Evolutionary conservation across 1,140 invertebrate genomes (phyloP).

Genomic region (Ladona fulva): DNA sequence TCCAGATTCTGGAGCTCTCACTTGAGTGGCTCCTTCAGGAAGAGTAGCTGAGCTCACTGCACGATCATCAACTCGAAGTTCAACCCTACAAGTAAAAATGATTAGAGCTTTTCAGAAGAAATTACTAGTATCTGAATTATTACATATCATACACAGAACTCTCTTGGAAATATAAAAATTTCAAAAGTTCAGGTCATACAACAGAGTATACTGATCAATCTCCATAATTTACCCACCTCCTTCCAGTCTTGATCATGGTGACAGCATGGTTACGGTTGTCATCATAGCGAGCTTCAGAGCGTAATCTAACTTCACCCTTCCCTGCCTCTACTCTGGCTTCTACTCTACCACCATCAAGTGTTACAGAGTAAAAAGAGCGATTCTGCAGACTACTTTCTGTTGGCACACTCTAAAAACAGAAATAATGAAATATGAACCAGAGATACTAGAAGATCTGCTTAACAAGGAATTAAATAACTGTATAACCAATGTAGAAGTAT

Average conservation of each 20-base stretch:
- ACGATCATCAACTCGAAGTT: constrained; percentile 59
- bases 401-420: neutral
- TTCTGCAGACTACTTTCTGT: constrained; percentile 17
- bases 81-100: constrained; percentile 34
- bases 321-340: constrained; percentile 60
- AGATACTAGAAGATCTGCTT: too few species aligned
- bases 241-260: neutral
- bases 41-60: constrained; percentile 42
- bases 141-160: too few species aligned
- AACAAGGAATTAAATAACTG: too few species aligned
- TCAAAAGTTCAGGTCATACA: too few species aligned
- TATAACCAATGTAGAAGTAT: too few species aligned
- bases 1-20: constrained; percentile 41
- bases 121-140: too few species aligned
- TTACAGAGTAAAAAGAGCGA: constrained; percentile 58
- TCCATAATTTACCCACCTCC: neutral
- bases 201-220: too few species aligned
- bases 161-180: too few species aligned
- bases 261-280: constrained; percentile 13
- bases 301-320: constrained; percentile 45
- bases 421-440: neutral
- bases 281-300: constrained; percentile 20
- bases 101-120: neutral
- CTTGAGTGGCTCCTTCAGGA: constrained; percentile 39
- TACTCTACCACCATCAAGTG: constrained; percentile 52